phyloP scores from a whole-genome alignment of 2,888 invertebrate genomes.

The Tribolium freemani region DNA sequence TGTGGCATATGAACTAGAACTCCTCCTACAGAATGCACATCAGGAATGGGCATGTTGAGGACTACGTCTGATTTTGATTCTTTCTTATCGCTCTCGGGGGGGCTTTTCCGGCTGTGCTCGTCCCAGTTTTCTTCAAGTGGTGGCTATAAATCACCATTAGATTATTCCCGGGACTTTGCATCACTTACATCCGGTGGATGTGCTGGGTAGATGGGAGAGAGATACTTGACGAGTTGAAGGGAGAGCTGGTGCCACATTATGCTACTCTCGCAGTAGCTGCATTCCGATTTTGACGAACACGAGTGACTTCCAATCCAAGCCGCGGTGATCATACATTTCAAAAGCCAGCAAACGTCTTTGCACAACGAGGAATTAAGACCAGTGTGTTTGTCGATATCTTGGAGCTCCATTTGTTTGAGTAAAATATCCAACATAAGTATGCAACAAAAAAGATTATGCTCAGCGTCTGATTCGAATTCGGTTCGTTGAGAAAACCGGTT shows the following conservation, averaged over 20 bases:
- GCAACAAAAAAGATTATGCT: slow-evolving; percentile 91
- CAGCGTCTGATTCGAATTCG: slow-evolving; percentile 80
- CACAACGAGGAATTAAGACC: slow-evolving; percentile 83
- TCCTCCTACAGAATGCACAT: slow-evolving; percentile 85
- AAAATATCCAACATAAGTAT: slow-evolving; percentile 96
- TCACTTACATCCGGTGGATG: slow-evolving; percentile 80
- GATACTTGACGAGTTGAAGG: slow-evolving; percentile 82
- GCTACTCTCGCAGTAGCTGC: slow-evolving; percentile 92
- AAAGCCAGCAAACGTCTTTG: slow-evolving; percentile 79
- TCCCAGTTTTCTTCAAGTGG: slow-evolving; percentile 79
- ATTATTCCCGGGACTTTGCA: neutral
- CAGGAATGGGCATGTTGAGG: slow-evolving; percentile 76
- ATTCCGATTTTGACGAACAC: slow-evolving; percentile 78
- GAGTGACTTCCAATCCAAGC: slow-evolving; percentile 79
- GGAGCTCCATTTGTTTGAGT: slow-evolving; percentile 93
- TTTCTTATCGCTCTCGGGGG: slow-evolving; percentile 80
- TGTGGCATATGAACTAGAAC: slow-evolving; percentile 94
- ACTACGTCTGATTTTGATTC: slow-evolving; percentile 76
- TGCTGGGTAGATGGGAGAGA: slow-evolving; percentile 82
- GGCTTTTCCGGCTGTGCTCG: slow-evolving; percentile 78
- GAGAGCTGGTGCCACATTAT: slow-evolving; percentile 96
- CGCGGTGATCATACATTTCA: slow-evolving; percentile 83
- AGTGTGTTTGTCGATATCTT: slow-evolving; percentile 85
- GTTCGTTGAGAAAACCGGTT: slow-evolving; percentile 74
- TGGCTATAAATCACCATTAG: slow-evolving; percentile 66